Evolutionary conservation across 2,797 vertebrate species (phyloP).

Genomic region (Macropus fuliginosus): DNA sequence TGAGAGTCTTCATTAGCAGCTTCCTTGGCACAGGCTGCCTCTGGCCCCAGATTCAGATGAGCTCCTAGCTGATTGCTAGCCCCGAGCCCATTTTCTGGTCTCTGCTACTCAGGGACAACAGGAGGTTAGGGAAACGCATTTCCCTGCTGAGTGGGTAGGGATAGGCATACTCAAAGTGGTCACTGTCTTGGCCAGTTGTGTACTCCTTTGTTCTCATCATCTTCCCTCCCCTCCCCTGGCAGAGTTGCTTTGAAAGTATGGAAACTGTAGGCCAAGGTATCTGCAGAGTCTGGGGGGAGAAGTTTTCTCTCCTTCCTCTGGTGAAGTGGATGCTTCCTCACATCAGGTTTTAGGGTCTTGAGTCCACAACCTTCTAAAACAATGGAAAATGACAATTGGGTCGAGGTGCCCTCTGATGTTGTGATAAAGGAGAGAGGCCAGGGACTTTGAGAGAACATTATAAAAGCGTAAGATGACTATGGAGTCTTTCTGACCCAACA

Average conservation of each 20-base stretch:
- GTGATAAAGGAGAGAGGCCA: neutral
- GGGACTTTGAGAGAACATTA: neutral
- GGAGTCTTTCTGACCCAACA: neutral
- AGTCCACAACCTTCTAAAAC: neutral
- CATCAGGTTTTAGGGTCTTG: neutral
- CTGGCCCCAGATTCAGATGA: neutral
- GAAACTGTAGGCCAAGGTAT: neutral
- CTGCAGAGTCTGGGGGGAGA: neutral
- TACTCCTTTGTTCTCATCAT: neutral
- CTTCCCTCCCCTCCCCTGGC: neutral
- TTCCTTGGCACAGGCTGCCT: neutral
- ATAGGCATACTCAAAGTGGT: neutral
- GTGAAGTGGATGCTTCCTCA: neutral
- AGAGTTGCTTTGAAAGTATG: neutral
- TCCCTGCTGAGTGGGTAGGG: neutral
- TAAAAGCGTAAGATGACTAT: neutral
- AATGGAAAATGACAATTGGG: neutral
- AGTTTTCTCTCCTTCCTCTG: neutral
- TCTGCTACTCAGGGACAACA: neutral
- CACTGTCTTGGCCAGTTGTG: neutral
- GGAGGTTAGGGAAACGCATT: neutral
- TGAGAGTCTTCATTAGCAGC: neutral
- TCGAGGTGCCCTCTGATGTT: neutral
- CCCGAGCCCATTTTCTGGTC: neutral
- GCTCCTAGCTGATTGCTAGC: neutral